Percentiles rank a stretch among this genome's conserved stretches.
These are phyloP conservation scores for Blastomussa wellsi DNA, from an alignment of 92 coral and sea anemone genomes.

Conservation along the genomic window DNA sequence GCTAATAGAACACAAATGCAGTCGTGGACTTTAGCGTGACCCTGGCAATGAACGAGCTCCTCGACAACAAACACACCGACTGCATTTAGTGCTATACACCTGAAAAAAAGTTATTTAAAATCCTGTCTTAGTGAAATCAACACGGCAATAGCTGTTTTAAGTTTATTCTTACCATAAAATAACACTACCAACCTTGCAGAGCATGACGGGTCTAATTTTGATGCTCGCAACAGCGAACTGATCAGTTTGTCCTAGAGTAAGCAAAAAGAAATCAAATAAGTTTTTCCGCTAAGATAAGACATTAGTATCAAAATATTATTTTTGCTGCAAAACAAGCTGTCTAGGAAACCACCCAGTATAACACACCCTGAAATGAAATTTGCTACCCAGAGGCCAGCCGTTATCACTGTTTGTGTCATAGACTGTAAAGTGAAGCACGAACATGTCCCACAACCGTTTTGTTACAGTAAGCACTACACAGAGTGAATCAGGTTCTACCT, in stretches of 20 bases:
- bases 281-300: neutral
- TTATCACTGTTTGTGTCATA: too few relatives aligned
- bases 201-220: conserved; percentile 87
- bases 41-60: conserved; percentile 87
- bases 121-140: neutral
- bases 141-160: neutral
- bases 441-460: neutral
- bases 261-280: neutral
- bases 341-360: too few relatives aligned
- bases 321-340: too few relatives aligned
- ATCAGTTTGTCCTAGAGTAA: conserved; percentile 78
- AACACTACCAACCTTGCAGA: conserved; percentile 71
- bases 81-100: conserved; percentile 91
- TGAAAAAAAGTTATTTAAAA: conserved; percentile 10
- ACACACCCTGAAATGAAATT: too few relatives aligned
- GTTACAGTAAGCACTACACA: neutral
- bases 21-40: conserved; percentile 82
- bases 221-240: conserved; percentile 77
- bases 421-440: too few relatives aligned
- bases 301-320: neutral
- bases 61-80: conserved; percentile 91
- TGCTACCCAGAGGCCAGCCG: too few relatives aligned
- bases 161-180: neutral
- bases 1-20: conserved; percentile 89
- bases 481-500: neutral